Percentiles rank a stretch among this genome's conserved stretches.
phyloP scores from a whole-genome alignment of 2,797 vertebrate genomes.

The Enteromius trimaculatus region DNA sequence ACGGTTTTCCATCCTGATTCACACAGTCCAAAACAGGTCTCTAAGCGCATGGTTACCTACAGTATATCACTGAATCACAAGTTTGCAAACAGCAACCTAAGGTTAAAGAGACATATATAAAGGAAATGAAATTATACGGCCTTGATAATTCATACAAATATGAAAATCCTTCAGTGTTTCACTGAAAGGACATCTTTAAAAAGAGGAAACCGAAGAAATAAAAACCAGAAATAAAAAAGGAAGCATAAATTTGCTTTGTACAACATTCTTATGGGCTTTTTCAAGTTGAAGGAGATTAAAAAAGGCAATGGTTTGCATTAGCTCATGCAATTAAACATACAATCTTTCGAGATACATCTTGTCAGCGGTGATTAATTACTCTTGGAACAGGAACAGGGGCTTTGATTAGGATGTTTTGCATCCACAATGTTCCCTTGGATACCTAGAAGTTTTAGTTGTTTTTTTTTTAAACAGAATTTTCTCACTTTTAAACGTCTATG shows the following conservation, averaged over 20 bases:
- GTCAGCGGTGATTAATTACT: neutral
- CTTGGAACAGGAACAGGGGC: constrained; percentile 42
- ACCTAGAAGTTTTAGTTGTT: neutral
- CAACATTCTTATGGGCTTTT: constrained; percentile 35
- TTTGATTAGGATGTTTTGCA: constrained; percentile 5
- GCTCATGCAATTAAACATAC: constrained; percentile 28
- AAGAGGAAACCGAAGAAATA: neutral
- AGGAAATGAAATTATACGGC: neutral
- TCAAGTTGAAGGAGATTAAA: constrained; percentile 42
- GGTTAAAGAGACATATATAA: neutral
- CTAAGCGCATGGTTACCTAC: neutral
- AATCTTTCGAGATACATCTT: neutral
- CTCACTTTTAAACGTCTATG: constrained; percentile 1
- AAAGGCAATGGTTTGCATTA: constrained; percentile 47
- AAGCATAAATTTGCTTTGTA: constrained; percentile 28
- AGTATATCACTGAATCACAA: neutral
- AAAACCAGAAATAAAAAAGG: neutral
- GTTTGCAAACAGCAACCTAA: constrained; percentile 6
- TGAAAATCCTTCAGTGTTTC: neutral
- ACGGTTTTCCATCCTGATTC: neutral
- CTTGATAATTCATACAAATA: neutral
- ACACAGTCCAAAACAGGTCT: neutral
- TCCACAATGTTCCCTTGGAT: constrained; percentile 7
- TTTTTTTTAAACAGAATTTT: constrained; percentile 15
- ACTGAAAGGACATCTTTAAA: constrained; percentile 3